phyloP scores from a whole-genome alignment of 2,113 vertebrate genomes.

The Oriolus oriolus region DNA sequence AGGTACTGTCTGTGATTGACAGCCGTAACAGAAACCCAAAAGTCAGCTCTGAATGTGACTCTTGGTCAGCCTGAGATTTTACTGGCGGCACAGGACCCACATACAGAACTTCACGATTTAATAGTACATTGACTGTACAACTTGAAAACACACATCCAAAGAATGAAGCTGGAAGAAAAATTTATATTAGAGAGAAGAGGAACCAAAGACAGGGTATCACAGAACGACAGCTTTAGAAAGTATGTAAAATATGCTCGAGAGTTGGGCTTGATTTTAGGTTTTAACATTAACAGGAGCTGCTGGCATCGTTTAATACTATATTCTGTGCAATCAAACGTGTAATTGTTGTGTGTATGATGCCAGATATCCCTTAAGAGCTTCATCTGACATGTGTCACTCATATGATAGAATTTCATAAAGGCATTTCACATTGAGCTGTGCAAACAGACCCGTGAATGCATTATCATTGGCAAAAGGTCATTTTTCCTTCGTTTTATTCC shows the following conservation, averaged over 20 bases:
- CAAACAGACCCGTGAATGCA: background rate
- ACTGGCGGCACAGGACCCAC: background rate
- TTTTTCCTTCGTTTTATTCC: background rate
- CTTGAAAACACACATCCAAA: background rate
- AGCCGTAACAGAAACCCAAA: background rate
- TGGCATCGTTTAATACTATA: background rate
- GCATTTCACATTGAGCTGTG: background rate
- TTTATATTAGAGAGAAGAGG: background rate
- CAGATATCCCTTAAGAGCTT: slow-evolving; percentile 5
- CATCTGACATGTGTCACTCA: slow-evolving; percentile 24
- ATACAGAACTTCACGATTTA: background rate
- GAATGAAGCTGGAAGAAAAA: background rate
- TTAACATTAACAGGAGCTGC: background rate
- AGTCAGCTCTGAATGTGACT: background rate
- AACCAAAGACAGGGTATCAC: background rate
- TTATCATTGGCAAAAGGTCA: slow-evolving; percentile 24
- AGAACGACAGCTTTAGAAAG: background rate
- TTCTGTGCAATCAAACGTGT: slow-evolving; percentile 10
- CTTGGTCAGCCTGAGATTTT: background rate
- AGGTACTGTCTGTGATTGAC: background rate
- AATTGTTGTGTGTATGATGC: background rate
- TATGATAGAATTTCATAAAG: background rate
- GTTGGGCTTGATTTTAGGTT: background rate
- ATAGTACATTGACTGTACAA: background rate
- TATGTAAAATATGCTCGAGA: background rate